Evolutionary conservation across 2,888 invertebrate species (phyloP).

Genomic region (Pediacus dermestoides): DNA sequence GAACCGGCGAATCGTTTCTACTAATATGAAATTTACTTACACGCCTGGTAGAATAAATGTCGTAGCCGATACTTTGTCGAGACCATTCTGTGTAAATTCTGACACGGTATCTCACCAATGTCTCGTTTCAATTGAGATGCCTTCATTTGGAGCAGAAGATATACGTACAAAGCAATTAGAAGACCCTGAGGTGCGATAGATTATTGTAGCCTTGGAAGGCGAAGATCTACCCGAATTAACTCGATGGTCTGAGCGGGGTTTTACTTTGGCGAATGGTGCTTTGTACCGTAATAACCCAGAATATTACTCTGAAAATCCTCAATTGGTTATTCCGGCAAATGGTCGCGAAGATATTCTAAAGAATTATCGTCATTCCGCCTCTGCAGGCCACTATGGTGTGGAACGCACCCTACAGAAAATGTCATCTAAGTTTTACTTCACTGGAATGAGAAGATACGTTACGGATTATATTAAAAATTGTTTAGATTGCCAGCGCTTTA

Average conservation of each 20-base stretch:
- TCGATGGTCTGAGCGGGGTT: constrained; percentile 4
- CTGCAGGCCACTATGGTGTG: constrained; percentile 14
- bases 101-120: no score
- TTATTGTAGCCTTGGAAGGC: constrained; percentile 1
- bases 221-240: background rate
- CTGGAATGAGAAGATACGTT: constrained; percentile 30
- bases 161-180: no score
- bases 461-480: constrained; percentile 30
- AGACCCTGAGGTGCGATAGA: no score
- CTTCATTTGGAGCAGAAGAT: no score
- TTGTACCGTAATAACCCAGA: constrained; percentile 1
- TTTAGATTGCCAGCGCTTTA: constrained; percentile 35
- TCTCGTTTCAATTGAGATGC: no score
- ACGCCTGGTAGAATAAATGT: no score
- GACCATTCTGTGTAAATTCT: no score
- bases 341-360: constrained; percentile 7
- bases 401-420: constrained; percentile 11
- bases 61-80: no score
- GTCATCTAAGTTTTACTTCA: constrained; percentile 3
- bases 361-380: constrained; percentile 10
- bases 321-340: constrained; percentile 5
- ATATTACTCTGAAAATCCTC: constrained; percentile 16
- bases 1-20: no score
- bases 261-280: no score
- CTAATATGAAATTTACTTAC: no score